A percentile compares a stretch with the other conserved stretches of the same genome.
Evolutionary conservation across 1,140 invertebrate species (phyloP).

Genomic region (Anastrepha ludens): DNA sequence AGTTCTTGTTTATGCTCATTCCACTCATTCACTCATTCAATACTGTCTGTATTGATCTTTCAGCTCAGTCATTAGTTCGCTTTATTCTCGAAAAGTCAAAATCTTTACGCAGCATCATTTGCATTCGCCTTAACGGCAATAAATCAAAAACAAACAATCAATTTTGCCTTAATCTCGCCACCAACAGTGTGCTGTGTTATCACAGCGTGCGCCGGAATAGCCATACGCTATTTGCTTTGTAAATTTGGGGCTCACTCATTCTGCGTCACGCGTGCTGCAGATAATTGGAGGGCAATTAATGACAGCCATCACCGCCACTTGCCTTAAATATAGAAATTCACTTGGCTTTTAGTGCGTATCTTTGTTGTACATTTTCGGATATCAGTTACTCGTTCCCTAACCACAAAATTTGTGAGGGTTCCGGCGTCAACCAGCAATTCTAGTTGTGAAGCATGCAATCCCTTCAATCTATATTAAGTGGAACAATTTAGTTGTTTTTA

Average conservation of each 20-base stretch:
- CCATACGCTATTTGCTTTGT: slow-evolving; percentile 9
- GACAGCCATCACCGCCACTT: background rate
- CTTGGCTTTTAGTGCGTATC: no score
- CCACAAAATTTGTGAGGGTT: no score
- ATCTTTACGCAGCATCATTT: background rate
- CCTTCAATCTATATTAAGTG: no score
- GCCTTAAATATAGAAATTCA: no score
- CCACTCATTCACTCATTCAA: background rate
- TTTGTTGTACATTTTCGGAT: no score
- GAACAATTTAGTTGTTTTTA: no score
- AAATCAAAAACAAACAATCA: slow-evolving; percentile 30
- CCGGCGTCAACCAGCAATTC: no score
- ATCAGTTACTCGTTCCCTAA: no score
- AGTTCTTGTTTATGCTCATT: no score
- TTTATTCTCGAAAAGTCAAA: slow-evolving; percentile 14
- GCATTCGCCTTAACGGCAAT: background rate
- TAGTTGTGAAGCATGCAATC: no score
- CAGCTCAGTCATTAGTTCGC: slow-evolving; percentile 7
- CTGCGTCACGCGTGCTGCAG: background rate
- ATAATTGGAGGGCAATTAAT: background rate
- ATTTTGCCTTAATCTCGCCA: background rate
- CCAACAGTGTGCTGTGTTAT: background rate
- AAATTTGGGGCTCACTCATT: background rate
- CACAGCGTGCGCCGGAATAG: background rate
- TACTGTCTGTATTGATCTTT: background rate